These are phyloP conservation scores for Cataglyphis rosenhaueri DNA, from an alignment of 2,888 invertebrate species.

Conservation along the genomic window DNA sequence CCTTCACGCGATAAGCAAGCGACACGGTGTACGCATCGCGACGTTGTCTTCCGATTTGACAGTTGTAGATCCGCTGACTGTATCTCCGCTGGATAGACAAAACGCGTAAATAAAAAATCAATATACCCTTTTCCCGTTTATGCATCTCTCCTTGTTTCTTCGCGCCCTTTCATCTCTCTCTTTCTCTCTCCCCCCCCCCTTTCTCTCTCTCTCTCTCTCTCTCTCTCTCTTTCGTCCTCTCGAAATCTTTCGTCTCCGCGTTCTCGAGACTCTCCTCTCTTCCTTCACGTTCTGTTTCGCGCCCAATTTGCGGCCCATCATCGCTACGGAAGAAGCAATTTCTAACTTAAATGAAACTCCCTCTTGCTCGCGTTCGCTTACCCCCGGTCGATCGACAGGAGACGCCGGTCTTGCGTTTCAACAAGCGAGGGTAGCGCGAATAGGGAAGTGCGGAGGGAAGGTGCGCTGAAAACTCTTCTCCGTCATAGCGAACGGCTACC, in stretches of 20 bases:
- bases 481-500: conserved; percentile 48
- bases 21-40: not conserved
- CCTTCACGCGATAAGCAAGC: conserved; percentile 24
- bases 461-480: conserved; percentile 62
- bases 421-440: conserved; percentile 44
- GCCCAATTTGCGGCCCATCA: conserved; percentile 86
- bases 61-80: not conserved
- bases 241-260: not conserved
- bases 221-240: conserved; percentile 12
- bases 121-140: conserved; percentile 61
- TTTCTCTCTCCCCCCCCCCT: not conserved
- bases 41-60: conserved; percentile 4
- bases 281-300: conserved; percentile 83
- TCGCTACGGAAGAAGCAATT: conserved; percentile 86
- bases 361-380: conserved; percentile 68
- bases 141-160: conserved; percentile 28
- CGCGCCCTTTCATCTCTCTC: conserved; percentile 26
- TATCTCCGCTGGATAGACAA: conserved; percentile 3
- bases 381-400: conserved; percentile 68
- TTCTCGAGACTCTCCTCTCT: conserved; percentile 68
- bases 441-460: conserved; percentile 18
- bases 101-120: conserved; percentile 71
- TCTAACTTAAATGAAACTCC: conserved; percentile 85
- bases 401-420: conserved; percentile 67
- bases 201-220: conserved; percentile 3